Base-by-base conservation (phyloP, 2,888 invertebrate genomes). In the Strigamia transsilvanica region DNA sequence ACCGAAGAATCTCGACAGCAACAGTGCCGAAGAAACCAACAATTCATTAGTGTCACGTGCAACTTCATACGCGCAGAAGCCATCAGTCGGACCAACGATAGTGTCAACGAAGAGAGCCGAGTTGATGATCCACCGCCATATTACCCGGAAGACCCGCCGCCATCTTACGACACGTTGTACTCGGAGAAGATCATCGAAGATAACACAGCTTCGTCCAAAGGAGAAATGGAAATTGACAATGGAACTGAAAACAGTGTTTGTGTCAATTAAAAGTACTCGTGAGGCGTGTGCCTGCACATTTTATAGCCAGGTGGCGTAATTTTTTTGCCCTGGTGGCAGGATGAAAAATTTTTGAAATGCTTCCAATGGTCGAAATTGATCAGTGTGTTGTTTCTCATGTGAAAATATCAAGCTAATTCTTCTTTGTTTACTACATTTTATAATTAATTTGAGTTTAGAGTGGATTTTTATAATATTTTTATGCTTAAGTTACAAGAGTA, bases 121-220 rank as follows among this genome's bases (percentile, higher is more conserved):
- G 18, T 34, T 6, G 34, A 79, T 13, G 79, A 79, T 38, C 79
- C 79, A 18, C 79, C 79, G 38, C 79, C 79, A 1, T 21, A 34
- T 15, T 79, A 79, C 32, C 27, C 79, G 38, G 79, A 79, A 34
- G 79, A 79, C 18, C 79, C 79, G 18, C 79, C 79, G 15, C 79
- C 79, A 34, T 79, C 79, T 27, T 79, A 79, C 79, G 38, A 79
- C 73, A 15, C 73, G 13, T 32, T 73, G 13, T 73, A 27, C 15
- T 73, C 73, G 10, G 27, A 73, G 27, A 73, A 32, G 32, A 32
- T 27, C 23, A 73, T 23, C 15, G 23, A 27, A 73, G 73, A 73
- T 5, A 73, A 73, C 73, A 73, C 46, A 15, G 46, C 46, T 46
- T 46, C 46, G 15, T 46, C 46, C 46, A 46, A 46, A 46, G 46